Evolutionary conservation across 1,140 invertebrate species (phyloP), one percentile per base, ranked within the genome.

Genomic region (Pachypsylla venusta): DNA sequence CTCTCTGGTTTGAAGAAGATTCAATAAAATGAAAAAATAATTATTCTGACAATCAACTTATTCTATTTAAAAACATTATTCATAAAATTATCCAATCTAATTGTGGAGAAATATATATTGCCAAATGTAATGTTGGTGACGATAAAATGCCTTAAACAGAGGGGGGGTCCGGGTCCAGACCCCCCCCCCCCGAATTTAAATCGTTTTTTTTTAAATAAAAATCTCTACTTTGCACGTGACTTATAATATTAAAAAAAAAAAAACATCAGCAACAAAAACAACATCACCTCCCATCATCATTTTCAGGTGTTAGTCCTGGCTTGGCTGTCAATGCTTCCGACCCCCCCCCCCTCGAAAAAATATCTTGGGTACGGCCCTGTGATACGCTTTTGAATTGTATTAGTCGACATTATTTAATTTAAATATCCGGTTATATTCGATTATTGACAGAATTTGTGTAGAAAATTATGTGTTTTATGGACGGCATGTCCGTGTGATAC

Each of bases 71-170:
- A 48, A 19, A n/a, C 5, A 48, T 48, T 48, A 22, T 48, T 10
- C 42, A 48, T 19, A 48, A 48, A 48, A 48, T 48, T 5, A 48
- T 48, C 42, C n/a, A 48, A 22, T n/a, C 16, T 4, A n/a, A n/a
- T n/a, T n/a, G n/a, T n/a, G 42, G 42, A 19, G 42, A 48, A 22
- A 48, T 48, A n/a, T 48, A n/a, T 48, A 22, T 48, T 48, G 42
- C 42, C 42, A 4, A 48, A 48, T 48, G 42, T n/a, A n/a, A 48
- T n/a, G 7, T 48, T 7, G 42, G n/a, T 19, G 42, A 22, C 3
- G 42, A 48, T n/a, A 48, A 48, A 22, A 7, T 48, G 22, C 22
- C 42, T n/a, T n/a, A 19, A 22, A 48, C 16, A n/a, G 42, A 48
- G 4, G 42, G n/a, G n/a, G n/a, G n/a, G n/a, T n/a, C n/a, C n/a